Conservation (phyloP, 2,113 vertebrate species). For the Oreochromis aureus region DNA sequence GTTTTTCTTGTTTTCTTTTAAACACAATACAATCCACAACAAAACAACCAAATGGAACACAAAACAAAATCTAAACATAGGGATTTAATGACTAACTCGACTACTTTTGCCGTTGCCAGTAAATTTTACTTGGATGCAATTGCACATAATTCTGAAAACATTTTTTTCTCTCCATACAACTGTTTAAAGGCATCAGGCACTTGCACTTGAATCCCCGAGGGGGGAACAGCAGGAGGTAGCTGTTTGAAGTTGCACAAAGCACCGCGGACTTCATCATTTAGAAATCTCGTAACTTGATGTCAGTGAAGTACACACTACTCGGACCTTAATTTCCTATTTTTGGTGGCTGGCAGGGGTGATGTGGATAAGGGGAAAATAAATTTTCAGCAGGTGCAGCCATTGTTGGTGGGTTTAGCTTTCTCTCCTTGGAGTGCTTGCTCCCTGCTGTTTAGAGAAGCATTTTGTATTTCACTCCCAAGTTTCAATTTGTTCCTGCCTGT, state of each 20-base stretch:
- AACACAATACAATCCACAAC: background rate
- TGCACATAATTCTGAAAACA: background rate
- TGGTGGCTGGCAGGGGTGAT: conserved; percentile 22
- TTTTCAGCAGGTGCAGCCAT: conserved; percentile 49
- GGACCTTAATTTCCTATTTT: conserved; percentile 45
- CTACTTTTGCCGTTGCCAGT: background rate
- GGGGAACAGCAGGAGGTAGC: conserved; percentile 7
- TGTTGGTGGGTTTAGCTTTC: conserved; percentile 47
- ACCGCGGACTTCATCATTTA: conserved; percentile 10
- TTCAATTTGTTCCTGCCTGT: conserved; percentile 39
- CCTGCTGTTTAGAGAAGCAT: conserved; percentile 46
- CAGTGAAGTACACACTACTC: conserved; percentile 4
- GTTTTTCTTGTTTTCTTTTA: background rate
- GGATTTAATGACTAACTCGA: background rate
- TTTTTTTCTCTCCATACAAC: background rate
- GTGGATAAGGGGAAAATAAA: conserved; percentile 17
- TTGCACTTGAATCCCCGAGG: background rate
- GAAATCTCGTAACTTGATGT: conserved; percentile 15
- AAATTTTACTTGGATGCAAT: background rate
- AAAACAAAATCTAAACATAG: background rate
- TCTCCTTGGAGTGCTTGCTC: conserved; percentile 23
- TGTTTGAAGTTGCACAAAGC: conserved; percentile 39
- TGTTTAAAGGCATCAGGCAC: background rate
- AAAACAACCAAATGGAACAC: background rate
- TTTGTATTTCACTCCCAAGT: conserved; percentile 45